Evolutionary conservation across 2,888 invertebrate genomes (phyloP), one percentile per base, ranked within the genome.

Genomic region (Tillus elongatus): DNA sequence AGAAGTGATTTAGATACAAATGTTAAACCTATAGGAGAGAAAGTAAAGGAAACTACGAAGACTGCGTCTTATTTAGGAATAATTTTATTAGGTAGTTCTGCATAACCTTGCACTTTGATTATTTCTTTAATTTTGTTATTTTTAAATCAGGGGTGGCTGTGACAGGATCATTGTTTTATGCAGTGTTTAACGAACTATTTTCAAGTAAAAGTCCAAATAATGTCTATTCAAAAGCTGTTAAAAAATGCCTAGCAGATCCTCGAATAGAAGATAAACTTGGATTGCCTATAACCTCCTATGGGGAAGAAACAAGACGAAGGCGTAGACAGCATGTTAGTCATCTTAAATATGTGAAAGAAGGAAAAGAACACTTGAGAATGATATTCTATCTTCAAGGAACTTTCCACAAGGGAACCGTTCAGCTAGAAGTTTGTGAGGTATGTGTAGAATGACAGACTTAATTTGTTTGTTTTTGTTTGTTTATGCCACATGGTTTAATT

Each of bases 11-110:
- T 66, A 11, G 63, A 60, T 38, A 57, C 59, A 16, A 58, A 81
- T 61, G 80, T 82, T 2, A 72, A 75, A 39, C 79, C 79, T 4
- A 53, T 82, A 6, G 78, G 79, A 9, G 79, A 82, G 53, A 81
- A 79, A 73, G 86, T 90, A 2, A 91, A 89, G 62, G 89, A 92
- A 67, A 86, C 86, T 10, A 86, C 90, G 2, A 90, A 91, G 67
- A 91, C 91, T 46, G 82, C 77, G 2, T 83, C 84, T 4, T 93
- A 93, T 57, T 73, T 84, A 50, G 82, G 82, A 9, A 77, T 95
- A 2, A 86, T 93, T 47, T 54, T 91, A 33, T 67, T 78, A 24
- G 24, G 24, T 19, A 19, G 6, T n/a, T 19, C n/a, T 6, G n/a
- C 6, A 19, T 32, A 6, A 32, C 16, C n/a, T 11, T 8, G 10